Evolutionary conservation across 2,113 vertebrate genomes (phyloP), one percentile per base, ranked within the genome.

Genomic region (Microcebus griseorufus): DNA sequence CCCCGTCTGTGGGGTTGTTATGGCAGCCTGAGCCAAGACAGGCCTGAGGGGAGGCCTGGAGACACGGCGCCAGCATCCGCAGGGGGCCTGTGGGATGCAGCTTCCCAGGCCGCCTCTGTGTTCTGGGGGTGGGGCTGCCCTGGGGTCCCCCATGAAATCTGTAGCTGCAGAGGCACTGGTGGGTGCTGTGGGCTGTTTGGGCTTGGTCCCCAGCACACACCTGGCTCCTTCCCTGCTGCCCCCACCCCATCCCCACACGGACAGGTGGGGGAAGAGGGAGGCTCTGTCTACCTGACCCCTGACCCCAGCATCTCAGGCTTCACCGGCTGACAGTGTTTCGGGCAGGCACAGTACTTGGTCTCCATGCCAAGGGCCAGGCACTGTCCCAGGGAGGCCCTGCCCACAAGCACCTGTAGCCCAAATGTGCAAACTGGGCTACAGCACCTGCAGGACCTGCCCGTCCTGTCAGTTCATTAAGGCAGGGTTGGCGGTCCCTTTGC

Each of bases 21-120:
- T n/a, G 65, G 65, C 32, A 32, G 32, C 34, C 65, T 18, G 6
- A 69, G 16, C 65, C 16, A 65, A 69, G 65, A 69, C 65, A 18
- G 65, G 6, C 13, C 6, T 69, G n/a, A 17, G n/a, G 65, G 34
- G 65, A n/a, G 65, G 16, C 34, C 32, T 17, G 32, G 65, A n/a
- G 65, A 69, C 34, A 17, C 1, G 2, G 29, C 6, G 2, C 29
- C 64, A 53, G 92, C 2, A 0, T 12, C 62, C 18, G 0, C 3
- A 3, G 64, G 37, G 17, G 8, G 39, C 39, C 60, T 22, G 9
- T 34, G 76, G 29, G 69, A 34, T 25, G 64, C 76, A 18, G 62
- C 34, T 5, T 8, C 45, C 82, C 18, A 18, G 29, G 17, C 6
- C 14, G 8, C 17, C 20, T 34, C 27, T 23, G 45, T 9, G 11